Evolutionary conservation across 2,888 invertebrate genomes (phyloP), one percentile per base, ranked within the genome.

Genomic region (Drosophila neutralis): DNA sequence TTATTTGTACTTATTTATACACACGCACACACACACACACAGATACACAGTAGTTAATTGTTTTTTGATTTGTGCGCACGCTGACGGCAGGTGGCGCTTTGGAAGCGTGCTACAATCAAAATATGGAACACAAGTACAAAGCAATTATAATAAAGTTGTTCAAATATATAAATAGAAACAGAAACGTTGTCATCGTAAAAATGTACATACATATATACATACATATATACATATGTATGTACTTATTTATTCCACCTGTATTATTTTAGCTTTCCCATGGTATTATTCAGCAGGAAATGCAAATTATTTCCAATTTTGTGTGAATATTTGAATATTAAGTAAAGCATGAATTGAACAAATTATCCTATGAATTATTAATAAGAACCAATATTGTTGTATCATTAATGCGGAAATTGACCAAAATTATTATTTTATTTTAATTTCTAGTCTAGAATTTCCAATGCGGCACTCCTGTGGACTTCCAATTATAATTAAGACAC

Each of bases 81-180:
- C 51, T 15, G 58, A 10, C 88, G 64, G 88, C 83, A 89, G 76
- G 86, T 76, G 88, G 83, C 58, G 65, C 58, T 64, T 29, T 42
- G 5, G 40, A 69, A 74, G 83, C 76, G 79, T 82, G 79, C 82
- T 68, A 24, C 48, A 2, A 38, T 31, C 45, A 64, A 62, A 66
- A 48, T 29, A 49, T 51, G 45, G 4, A 45, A 45, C 8, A 45
- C 24, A 45, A 45, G 15, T 13, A 11, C 21, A 45, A 45, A 45
- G 15, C 8, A 0, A 24, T 15, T 24, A 24, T 45, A 45, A 45
- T 15, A 4, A 24, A 45, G 15, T 24, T 15, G 21, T 8, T 24
- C 21, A 45, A 45, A 45, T 15, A 24, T 27, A 45, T 15, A 45
- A 45, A 24, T 45, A 45, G 15, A 27, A 8, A 8, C 45, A 45